Conservation (phyloP, 2,888 invertebrate species). For the Apamea monoglypha region DNA sequence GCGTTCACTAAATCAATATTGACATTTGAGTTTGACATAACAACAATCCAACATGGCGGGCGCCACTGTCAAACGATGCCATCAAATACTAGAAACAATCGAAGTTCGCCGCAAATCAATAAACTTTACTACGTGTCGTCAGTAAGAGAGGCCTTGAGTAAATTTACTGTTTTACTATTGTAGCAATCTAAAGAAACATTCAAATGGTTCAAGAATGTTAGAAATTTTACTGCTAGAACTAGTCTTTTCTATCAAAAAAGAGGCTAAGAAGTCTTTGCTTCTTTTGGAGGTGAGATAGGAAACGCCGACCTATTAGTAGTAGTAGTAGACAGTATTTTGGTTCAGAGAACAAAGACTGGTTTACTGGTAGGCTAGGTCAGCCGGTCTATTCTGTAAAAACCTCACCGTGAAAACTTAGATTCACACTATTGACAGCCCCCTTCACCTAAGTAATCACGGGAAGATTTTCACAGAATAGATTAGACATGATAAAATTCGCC, state of each 20-base stretch:
- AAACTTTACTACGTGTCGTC: slow-evolving; percentile 42
- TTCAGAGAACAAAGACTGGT: neutral
- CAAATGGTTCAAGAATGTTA: slow-evolving; percentile 5
- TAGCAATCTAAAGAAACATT: neutral
- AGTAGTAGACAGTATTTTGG: too few relatives aligned
- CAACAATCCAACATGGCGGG: slow-evolving; percentile 18
- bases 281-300: too few relatives aligned
- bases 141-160: slow-evolving; percentile 7
- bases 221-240: neutral
- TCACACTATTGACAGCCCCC: too few relatives aligned
- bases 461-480: too few relatives aligned
- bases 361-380: neutral
- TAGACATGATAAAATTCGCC: neutral
- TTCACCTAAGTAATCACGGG: too few relatives aligned
- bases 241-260: neutral
- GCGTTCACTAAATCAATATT: slow-evolving; percentile 6
- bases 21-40: slow-evolving; percentile 9
- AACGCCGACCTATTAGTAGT: too few relatives aligned
- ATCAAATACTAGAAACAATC: slow-evolving; percentile 22
- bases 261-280: neutral
- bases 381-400: too few relatives aligned
- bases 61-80: slow-evolving; percentile 13
- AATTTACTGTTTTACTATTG: slow-evolving; percentile 28
- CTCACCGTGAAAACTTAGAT: too few relatives aligned
- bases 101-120: slow-evolving; percentile 43